Percentiles rank a stretch among this genome's conserved stretches.
Conservation (phyloP, 2,888 invertebrate species). For the Chrysomela aeneicollis region DNA sequence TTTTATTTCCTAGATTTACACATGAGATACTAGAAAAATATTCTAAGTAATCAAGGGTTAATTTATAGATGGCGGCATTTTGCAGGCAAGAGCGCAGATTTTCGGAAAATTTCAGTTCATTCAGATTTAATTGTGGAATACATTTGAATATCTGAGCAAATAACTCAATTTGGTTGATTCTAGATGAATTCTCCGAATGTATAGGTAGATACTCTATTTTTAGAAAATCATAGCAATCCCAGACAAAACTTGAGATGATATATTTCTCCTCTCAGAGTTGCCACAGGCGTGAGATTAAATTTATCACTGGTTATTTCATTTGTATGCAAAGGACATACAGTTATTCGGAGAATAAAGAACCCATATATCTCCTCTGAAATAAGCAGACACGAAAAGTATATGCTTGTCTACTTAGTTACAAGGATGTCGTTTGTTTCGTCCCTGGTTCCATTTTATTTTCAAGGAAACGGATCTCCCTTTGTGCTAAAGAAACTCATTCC, state of each 20-base stretch:
- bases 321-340: constrained; percentile 47
- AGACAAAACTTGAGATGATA: neutral
- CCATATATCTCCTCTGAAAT: constrained; percentile 46
- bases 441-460: constrained; percentile 39
- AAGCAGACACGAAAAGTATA: constrained; percentile 49
- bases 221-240: neutral
- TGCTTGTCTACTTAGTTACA: constrained; percentile 46
- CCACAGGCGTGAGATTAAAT: constrained; percentile 29
- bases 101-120: too few relatives aligned
- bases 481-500: constrained; percentile 35
- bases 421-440: constrained; percentile 47
- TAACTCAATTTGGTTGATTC: too few relatives aligned
- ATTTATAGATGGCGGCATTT: too few relatives aligned
- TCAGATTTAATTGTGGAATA: too few relatives aligned
- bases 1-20: too few relatives aligned
- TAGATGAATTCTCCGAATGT: too few relatives aligned
- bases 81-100: too few relatives aligned
- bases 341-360: constrained; percentile 47
- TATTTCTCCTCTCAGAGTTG: neutral
- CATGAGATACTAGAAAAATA: too few relatives aligned
- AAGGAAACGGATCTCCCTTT: constrained; percentile 44
- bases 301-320: constrained; percentile 45
- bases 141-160: too few relatives aligned
- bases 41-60: too few relatives aligned
- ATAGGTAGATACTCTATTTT: too few relatives aligned